Base-by-base conservation (phyloP, 2,113 vertebrate species). In the Camelus dromedarius region DNA sequence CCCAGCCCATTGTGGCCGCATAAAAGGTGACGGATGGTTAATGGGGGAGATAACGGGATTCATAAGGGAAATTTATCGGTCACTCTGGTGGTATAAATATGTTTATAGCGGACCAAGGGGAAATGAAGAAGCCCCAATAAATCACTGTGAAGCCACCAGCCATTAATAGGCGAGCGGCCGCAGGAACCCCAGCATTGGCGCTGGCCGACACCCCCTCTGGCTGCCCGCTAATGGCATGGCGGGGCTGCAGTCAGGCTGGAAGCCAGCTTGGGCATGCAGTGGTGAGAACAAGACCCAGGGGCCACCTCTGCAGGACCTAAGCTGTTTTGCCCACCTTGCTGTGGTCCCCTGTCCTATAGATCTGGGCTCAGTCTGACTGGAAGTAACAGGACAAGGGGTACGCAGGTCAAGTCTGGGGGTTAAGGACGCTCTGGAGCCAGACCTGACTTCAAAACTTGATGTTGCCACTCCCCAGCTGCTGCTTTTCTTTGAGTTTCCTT, bases 21-120 rank as follows among this genome's bases (percentile, higher is more conserved):
- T 99, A 99, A 99, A 98, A 98, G 98, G 98, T 99, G 99, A 99
- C 98, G 98, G 98, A 98, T 98, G 98, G 97, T 97, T 98, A 99
- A 98, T 98, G 96, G 98, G 97, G 97, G 98, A 99, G 98, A 98
- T 99, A 99, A 99, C 98, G 66, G 98, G 98, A 99, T 99, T 99
- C 99, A 98, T 99, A 99, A 99, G 98, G 97, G 98, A 99, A 99
- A 99, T 99, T 98, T 99, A 99, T 99, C 98, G 98, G 98, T 98
- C 99, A 99, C 98, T 98, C 98, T 82, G 98, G 98, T 98, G 99
- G 98, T 98, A 99, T 99, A 99, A 99, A 99, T 99, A 98, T 99
- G 98, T 99, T 98, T 98, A 99, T 98, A 98, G 98, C 98, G 73
- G 98, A 98, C 99, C 98, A 97, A 98, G 98, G 99, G 99, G 98